Conservation (phyloP, 92 coral and sea anemone genomes). For the Chrysogorgia sp. region DNA sequence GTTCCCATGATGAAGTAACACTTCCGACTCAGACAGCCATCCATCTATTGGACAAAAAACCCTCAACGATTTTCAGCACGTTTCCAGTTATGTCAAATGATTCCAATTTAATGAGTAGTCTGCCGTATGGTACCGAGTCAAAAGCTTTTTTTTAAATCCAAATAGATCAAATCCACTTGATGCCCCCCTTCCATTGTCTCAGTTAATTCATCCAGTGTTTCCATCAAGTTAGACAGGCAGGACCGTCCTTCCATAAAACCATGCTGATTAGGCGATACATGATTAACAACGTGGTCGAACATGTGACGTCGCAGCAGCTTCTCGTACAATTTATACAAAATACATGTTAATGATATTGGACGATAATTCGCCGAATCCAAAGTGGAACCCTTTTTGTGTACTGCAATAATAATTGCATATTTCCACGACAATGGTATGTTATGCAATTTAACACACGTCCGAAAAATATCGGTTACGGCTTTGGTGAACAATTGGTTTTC, state of each 20-base stretch:
- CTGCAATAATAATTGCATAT: background rate
- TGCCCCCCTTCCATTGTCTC: background rate
- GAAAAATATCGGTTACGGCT: background rate
- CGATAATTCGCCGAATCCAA: background rate
- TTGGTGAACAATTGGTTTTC: background rate
- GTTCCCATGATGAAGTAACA: no score
- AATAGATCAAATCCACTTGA: background rate
- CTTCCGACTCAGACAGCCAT: no score
- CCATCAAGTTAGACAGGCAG: constrained; percentile 3
- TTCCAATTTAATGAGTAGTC: background rate
- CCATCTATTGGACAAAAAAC: background rate
- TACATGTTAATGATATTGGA: no score
- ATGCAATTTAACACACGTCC: background rate
- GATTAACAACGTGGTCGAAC: background rate
- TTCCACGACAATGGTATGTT: background rate
- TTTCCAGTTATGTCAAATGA: no score
- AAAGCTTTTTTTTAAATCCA: constrained; percentile 3
- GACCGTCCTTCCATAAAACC: background rate
- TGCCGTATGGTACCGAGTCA: background rate
- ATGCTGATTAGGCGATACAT: background rate
- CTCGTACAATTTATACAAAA: background rate
- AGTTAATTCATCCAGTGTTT: background rate
- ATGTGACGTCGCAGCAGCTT: background rate
- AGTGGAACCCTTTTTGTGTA: background rate
- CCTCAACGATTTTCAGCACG: background rate